Conservation (phyloP, 2,113 vertebrate species). For the Colossoma macropomum region DNA sequence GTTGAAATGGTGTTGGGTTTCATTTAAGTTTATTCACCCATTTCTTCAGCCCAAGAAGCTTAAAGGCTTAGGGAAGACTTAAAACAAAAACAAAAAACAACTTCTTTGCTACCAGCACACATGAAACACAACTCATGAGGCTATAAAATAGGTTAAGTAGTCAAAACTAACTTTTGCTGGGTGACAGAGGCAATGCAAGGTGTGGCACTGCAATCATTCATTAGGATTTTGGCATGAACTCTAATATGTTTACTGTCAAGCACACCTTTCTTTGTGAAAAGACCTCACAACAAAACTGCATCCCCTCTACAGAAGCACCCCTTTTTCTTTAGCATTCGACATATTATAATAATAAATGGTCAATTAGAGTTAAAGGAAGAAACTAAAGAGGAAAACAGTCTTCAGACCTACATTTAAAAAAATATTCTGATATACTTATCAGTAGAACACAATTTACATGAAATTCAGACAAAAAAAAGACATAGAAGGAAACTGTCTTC, state of each 20-base stretch:
- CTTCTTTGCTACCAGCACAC: not conserved
- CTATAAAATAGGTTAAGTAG: not conserved
- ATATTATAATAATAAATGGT: too few species aligned
- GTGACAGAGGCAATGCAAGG: not conserved
- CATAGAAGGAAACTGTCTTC: too few species aligned
- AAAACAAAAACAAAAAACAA: constrained; percentile 19
- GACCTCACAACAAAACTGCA: not conserved
- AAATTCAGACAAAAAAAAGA: too few species aligned
- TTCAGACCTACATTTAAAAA: too few species aligned
- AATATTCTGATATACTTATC: too few species aligned
- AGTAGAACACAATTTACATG: too few species aligned
- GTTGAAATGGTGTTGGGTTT: not conserved
- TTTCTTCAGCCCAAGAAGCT: constrained; percentile 2
- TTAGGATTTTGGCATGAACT: not conserved
- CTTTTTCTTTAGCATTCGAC: not conserved
- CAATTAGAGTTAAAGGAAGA: too few species aligned
- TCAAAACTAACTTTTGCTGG: not conserved
- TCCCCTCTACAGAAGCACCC: not conserved
- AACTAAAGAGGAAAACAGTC: too few species aligned
- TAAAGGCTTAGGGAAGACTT: constrained; percentile 18
- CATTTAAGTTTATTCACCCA: constrained; percentile 21
- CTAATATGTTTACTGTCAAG: not conserved
- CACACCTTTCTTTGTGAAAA: too few species aligned
- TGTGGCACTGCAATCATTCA: not conserved
- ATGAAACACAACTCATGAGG: not conserved